These are phyloP conservation scores for Brachionus paranguensis DNA, from an alignment of 1,140 invertebrate genomes.

Conservation along the genomic window DNA sequence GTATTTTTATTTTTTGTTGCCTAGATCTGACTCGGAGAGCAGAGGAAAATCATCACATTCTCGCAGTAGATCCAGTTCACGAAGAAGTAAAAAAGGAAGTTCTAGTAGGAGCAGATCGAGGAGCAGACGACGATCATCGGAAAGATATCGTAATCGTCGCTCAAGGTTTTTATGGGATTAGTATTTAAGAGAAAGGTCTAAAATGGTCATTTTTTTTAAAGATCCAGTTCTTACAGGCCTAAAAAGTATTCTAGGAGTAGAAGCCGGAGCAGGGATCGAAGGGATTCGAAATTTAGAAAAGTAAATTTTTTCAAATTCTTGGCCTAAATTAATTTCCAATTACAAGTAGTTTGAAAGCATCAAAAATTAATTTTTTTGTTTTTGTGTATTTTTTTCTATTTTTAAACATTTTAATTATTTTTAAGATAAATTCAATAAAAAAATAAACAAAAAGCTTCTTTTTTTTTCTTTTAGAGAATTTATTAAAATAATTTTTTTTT, in stretches of 20 bases:
- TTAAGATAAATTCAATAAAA: not conserved
- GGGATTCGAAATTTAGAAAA: not conserved
- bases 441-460: not conserved
- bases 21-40: not conserved
- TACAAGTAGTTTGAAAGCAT: not conserved
- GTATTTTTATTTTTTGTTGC: not conserved
- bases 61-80: not conserved
- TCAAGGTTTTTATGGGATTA: not conserved
- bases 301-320: not conserved
- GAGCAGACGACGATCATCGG: not conserved
- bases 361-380: not conserved
- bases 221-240: not conserved
- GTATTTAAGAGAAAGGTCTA: not conserved
- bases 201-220: not conserved
- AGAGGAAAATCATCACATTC: not conserved
- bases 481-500: too few species aligned
- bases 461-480: too few species aligned
- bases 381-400: not conserved
- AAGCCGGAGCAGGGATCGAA: not conserved
- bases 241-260: not conserved
- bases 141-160: not conserved
- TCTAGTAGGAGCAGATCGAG: not conserved
- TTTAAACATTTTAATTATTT: slow-evolving; percentile 7
- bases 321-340: not conserved
- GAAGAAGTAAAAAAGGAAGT: not conserved